Base-by-base conservation (phyloP, 92 coral and sea anemone species). In the Plumapathes pennacea region DNA sequence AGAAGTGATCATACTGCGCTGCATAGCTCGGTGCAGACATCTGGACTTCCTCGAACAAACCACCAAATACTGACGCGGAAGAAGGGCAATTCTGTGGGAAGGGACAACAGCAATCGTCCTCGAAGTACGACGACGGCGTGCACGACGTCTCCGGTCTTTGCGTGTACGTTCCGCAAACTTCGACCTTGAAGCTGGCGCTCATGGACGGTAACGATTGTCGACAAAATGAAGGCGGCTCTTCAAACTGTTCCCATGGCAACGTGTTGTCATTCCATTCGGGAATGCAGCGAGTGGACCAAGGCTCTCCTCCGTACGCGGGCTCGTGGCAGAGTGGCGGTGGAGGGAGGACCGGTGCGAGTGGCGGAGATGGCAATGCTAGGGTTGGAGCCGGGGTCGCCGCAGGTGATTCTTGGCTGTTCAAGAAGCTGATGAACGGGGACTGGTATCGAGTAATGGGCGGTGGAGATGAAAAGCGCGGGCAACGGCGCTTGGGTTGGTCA, bases 381-480 rank as follows among this genome's bases (percentile, higher is more conserved):
- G 77, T 38, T n/a, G 66, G 64, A 59, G 54, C 60, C 3, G 57
- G 14, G 38, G 14, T 36, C 10, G 33, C 52, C n/a, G 78, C 51
- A 24, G 78, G 49, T 21, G 58, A 72, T 9, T 69, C 82, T 45
- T 72, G 81, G n/a, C 69, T 56, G 76, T 45, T 51, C 38, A 71
- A 74, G 33, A 66, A 71, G 54, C 62, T 76, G 11, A 80, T 64
- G 66, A 80, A 72, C n/a, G 87, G 87, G 9, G 87, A 58, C 67
- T 80, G 87, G 76, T 66, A 80, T 11, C 87, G 80, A 59, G 71
- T 80, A 29, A 80, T 73, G 2, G 87, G 87, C 25, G 87, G 87
- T 27, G 87, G 87, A 13, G 87, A 80, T 3, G 87, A 71, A 31
- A 65, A 73, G 29, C 87, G 81, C 13, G 69, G 41, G 7, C 82